Evolutionary conservation across 2,113 vertebrate species (phyloP), one percentile per base, ranked within the genome.

Genomic region (Thunnus maccoyii): DNA sequence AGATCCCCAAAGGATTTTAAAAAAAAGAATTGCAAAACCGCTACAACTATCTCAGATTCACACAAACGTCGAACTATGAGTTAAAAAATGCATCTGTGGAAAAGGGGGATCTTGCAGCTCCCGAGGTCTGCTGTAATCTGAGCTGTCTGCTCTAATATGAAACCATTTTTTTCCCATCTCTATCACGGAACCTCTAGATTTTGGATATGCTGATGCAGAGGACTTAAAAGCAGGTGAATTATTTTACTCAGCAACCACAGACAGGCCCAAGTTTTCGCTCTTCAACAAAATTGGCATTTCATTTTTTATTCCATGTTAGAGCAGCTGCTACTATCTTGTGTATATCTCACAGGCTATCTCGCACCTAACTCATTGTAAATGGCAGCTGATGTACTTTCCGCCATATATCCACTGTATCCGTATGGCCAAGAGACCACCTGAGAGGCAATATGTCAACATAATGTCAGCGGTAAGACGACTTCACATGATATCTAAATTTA

Each of bases 391-490:
- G 68, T 60, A 51, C 76, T 83, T 80, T 79, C 46, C 48, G 56
- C 76, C 48, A 76, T 79, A 85, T 80, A 87, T 82, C 69, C 86
- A 72, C 73, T 80, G 76, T 76, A 79, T 78, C 78, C 83, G 13
- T 71, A 73, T 65, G 87, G 76, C 85, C 70, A 14, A 73, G 89
- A 85, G 91, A 90, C 91, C 89, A 93, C 89, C 91, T 86, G 88
- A 90, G 90, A 91, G 85, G 78, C 73, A 74, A 89, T 92, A 83
- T 75, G 86, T 93, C 88, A 92, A 84, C 88, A 88, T 91, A 91
- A 90, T 90, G 89, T 92, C 85, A 89, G 76, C 85, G 63, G 89
- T 89, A 90, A 91, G 88, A 91, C 52, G 62, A 85, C 87, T 92
- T 87, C 83, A 87, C 80, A 54, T 91, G 89, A 86, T 86, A 88